Base-by-base conservation (phyloP, 1,140 invertebrate genomes). In the Meloidogyne hapla region DNA sequence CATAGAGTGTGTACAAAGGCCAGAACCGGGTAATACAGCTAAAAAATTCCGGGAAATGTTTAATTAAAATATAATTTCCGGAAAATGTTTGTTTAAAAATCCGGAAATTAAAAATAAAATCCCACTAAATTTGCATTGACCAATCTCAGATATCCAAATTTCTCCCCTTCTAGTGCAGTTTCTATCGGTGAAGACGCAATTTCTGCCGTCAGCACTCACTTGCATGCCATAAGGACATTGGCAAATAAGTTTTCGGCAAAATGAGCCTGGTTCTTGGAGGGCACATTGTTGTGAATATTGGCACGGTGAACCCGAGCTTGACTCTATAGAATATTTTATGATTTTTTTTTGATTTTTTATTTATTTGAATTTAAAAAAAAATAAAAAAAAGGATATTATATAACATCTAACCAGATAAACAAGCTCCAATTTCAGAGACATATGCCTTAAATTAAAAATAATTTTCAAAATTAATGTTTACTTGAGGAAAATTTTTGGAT, bases 281-380 rank as follows among this genome's bases (percentile, higher is more conserved):
- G 72, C 61, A 42, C 84, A 86, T 73, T 86, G 84, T 69, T 86
- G 85, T 10, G 84, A 87, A 68, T 86, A 86, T 77, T 86, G 84
- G 66, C 84, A 86, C 2, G 84, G 84, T 10, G 75, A 72, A 26
- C 85, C 86, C 5, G 85, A 86, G n/a, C 40, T 62, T 28, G 83
- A 77, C 69, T 82, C 80, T 78, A 61, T 64, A 64, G n/a, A n/a
- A n/a, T n/a, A n/a, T n/a, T n/a, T n/a, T n/a, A n/a, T n/a, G n/a
- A n/a, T n/a, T n/a, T n/a, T 64, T 18, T 15, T 18, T 28, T 28
- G 13, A 23, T 13, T 23, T 76, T 45, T 38, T 65, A 63, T 73
- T 71, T 62, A 15, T 64, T 18, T 13, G 13, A 42, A 72, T 15
- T 67, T 21, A 40, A 48, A 73, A 61, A 23, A 67, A 18, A 80